These are phyloP conservation scores for Paedocypris micromegethes DNA, from an alignment of 2,797 vertebrate species.

Conservation along the genomic window DNA sequence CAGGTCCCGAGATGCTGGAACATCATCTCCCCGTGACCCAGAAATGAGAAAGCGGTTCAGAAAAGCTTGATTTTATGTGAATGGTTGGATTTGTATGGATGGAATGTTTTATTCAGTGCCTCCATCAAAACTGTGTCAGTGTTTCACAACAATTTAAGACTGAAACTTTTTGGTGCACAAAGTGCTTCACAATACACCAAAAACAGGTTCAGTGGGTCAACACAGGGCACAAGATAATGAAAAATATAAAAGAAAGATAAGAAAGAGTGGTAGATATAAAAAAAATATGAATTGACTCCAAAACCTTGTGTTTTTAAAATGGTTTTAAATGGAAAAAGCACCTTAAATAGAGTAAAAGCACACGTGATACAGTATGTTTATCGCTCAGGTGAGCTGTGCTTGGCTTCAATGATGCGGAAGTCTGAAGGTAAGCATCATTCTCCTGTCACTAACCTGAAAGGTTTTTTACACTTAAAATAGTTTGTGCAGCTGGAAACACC, in stretches of 20 bases:
- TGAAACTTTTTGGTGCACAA: constrained; percentile 1
- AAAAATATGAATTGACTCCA: constrained; percentile 13
- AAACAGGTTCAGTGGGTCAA: not conserved
- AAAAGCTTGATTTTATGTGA: no score
- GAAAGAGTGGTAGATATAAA: constrained; percentile 7
- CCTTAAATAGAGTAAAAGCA: not conserved
- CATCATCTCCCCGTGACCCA: no score
- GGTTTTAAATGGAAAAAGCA: not conserved
- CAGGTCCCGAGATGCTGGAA: no score
- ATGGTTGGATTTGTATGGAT: not conserved
- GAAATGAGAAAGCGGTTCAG: no score
- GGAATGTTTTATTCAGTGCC: not conserved
- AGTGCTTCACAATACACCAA: constrained; percentile 13
- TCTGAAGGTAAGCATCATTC: constrained; percentile 1
- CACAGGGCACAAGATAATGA: not conserved
- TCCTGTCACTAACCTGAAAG: not conserved
- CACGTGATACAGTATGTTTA: not conserved
- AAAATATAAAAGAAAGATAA: constrained; percentile 17
- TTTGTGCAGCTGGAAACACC: no score
- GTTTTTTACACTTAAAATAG: constrained; percentile 8
- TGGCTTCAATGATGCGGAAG: constrained; percentile 1
- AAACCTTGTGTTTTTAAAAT: constrained; percentile 9
- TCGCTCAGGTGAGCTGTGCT: constrained; percentile 2
- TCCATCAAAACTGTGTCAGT: not conserved
- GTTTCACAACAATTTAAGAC: not conserved